phyloP scores from a whole-genome alignment of 2,888 invertebrate species.

The Acleris laterana region DNA sequence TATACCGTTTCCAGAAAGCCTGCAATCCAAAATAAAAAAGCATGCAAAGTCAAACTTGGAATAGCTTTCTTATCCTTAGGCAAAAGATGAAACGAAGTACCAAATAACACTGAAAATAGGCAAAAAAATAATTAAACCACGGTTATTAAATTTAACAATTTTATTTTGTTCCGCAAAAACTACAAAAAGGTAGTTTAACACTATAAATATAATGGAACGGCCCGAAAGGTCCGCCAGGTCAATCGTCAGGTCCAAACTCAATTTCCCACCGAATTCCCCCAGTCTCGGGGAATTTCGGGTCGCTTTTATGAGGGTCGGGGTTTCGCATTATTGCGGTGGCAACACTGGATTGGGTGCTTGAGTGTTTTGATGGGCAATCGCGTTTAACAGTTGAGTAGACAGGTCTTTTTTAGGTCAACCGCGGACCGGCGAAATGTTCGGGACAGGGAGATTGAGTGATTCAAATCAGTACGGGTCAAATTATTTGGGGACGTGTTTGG shows the following conservation, averaged over 20 bases:
- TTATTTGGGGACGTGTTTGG: not conserved
- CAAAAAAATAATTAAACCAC: not conserved
- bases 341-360: conserved; percentile 34
- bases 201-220: conserved; percentile 5
- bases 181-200: conserved; percentile 22
- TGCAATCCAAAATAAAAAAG: no score
- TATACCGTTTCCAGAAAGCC: no score
- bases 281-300: conserved; percentile 21
- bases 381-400: conserved; percentile 30
- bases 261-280: conserved; percentile 28
- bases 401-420: conserved; percentile 27
- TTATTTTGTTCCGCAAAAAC: not conserved
- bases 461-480: conserved; percentile 16
- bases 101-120: not conserved
- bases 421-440: conserved; percentile 3
- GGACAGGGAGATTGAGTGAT: conserved; percentile 23
- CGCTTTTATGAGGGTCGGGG: conserved; percentile 29
- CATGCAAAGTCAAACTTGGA: no score
- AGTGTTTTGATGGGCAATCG: conserved; percentile 35
- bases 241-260: conserved; percentile 31
- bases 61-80: no score
- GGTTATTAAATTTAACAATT: not conserved
- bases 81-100: no score
- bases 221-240: conserved; percentile 23
- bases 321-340: conserved; percentile 26